Evolutionary conservation across 2,113 vertebrate genomes (phyloP), one percentile per base, ranked within the genome.

Genomic region (Labrus mixtus): DNA sequence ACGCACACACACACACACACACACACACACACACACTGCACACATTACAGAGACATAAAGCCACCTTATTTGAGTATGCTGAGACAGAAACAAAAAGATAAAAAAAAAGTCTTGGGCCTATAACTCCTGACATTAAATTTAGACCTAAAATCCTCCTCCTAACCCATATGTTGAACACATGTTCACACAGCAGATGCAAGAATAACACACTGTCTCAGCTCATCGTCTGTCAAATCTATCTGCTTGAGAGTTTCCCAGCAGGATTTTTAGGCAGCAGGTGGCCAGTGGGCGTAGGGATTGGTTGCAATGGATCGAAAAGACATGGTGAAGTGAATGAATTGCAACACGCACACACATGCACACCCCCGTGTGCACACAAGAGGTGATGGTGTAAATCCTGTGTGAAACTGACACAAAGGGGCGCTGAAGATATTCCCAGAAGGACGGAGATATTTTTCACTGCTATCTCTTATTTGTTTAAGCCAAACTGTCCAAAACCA

Each of bases 261-360:
- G 84, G 77, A 63, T 51, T 64, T 68, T 39, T 63, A 23, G 69
- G 75, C 75, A 78, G 86, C 86, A 90, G 84, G 87, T 89, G 89
- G 87, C 11, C 54, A 48, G 81, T 86, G 72, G 86, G 86, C 1
- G 75, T 65, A 25, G 55, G 64, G 29, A 50, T 43, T 39, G 6
- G 48, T 12, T 9, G 25, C 12, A 37, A 19, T 5, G 11, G 33
- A n/a, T 20, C 10, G 50, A 46, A 71, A n/a, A 65, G 15, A 69
- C 20, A 13, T 6, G 19, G 36, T 6, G 22, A 56, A 59, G 54
- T 37, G 41, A 79, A 55, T n/a, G 53, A 3, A 66, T 56, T 61
- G 43, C 29, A 4, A 48, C 3, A 25, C 45, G 25, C 23, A 39
- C 62, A 48, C 19, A 22, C 12, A 11, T 22, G 8, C 15, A 48